Base-by-base conservation (phyloP, 92 coral and sea anemone species). In the Porites divaricata region DNA sequence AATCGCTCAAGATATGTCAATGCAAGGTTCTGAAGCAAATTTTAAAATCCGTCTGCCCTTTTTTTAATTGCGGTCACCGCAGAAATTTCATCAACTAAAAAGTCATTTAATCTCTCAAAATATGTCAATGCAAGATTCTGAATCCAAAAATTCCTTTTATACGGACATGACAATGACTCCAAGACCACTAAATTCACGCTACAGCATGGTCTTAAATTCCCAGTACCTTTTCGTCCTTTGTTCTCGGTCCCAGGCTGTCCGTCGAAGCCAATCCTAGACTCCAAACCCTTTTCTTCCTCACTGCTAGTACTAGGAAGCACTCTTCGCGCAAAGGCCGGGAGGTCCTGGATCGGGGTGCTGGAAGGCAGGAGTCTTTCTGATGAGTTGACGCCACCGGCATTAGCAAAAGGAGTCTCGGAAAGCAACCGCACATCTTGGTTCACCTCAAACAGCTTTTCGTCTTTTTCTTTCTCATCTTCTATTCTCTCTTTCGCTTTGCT, bases 381-480 rank as follows among this genome's bases (percentile, higher is more conserved):
- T 15, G 86, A 82, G 66, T 78, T 82, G 24, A 74, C 79, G 51
- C 63, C 86, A 19, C 72, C 72, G 20, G 54, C 0, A 5, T 82
- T 72, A 61, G 20, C 26, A 24, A 82, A 26, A 1, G 21, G 76
- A 26, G 58, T 28, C 56, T 72, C 86, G 72, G 86, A 51, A 0
- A 72, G 35, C 68, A 22, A 50, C 23, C 72, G 53, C 26, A 50
- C 35, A 63, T 59, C 54, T 45, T 81, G 61, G 86, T 61, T 63
- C 28, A 63, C 51, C 15, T 82, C 72, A 52, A 72, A 62, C 11
- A 14, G 71, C 26, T 82, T 82, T 52, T 82, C 86, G 86, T 82
- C 86, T 59, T 72, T 82, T 22, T 82, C 86, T 16, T 73, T 82
- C 26, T 82, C 86, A 1, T 82, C 86, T 11, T 71, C 79, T 20